phyloP scores from a whole-genome alignment of 2,113 vertebrate species.

The Amphiprion percula region DNA sequence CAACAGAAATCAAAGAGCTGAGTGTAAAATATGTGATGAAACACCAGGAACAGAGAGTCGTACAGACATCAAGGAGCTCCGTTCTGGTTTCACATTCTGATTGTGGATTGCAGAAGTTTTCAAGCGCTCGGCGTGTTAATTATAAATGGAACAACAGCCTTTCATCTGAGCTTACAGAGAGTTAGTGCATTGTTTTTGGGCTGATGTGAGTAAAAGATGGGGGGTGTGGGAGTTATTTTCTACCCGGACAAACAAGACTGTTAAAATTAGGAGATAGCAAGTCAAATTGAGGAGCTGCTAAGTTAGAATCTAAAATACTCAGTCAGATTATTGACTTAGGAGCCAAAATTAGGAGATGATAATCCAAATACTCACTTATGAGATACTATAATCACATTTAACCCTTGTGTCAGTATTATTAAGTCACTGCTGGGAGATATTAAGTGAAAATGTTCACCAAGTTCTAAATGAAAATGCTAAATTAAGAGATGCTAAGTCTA shows the following conservation, averaged over 20 bases:
- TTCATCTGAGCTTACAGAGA: neutral
- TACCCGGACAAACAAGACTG: neutral
- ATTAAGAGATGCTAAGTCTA: neutral
- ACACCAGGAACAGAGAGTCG: neutral
- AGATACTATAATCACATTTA: too few relatives aligned
- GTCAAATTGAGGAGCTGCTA: too few relatives aligned
- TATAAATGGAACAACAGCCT: slow-evolving; percentile 19
- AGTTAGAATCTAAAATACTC: neutral
- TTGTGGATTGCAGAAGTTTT: slow-evolving; percentile 19
- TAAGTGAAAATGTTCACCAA: too few relatives aligned
- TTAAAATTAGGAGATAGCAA: neutral
- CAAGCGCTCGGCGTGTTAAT: slow-evolving; percentile 1
- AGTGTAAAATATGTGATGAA: slow-evolving; percentile 11
- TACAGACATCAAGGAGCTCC: neutral
- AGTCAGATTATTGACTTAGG: too few relatives aligned
- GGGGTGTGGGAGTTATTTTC: neutral
- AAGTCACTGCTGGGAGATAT: too few relatives aligned
- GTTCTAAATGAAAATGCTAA: neutral
- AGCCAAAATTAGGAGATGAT: too few relatives aligned
- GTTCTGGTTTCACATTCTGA: slow-evolving; percentile 22
- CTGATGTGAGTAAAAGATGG: neutral
- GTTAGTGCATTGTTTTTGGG: slow-evolving; percentile 6
- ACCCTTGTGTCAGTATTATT: too few relatives aligned
- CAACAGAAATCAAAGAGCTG: neutral
- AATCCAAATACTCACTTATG: too few relatives aligned